Evolutionary conservation across 2,888 invertebrate genomes (phyloP).

Genomic region (Melanostoma scalare): DNA sequence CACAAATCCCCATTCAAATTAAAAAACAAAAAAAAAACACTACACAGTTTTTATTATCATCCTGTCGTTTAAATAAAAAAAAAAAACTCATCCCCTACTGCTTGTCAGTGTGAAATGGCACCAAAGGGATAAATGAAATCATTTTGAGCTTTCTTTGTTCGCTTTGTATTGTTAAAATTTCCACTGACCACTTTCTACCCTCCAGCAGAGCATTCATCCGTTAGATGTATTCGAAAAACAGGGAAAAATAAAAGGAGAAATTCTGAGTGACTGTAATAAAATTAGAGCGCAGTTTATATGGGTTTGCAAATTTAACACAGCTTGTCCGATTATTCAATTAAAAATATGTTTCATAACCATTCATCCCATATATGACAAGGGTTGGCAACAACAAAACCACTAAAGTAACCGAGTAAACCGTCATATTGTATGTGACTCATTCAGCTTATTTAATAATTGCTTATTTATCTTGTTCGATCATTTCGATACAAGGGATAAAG

Average conservation of each 20-base stretch:
- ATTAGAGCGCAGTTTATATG: slow-evolving; percentile 46
- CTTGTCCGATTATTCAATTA: slow-evolving; percentile 66
- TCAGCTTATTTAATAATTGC: no score
- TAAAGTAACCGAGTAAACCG: slow-evolving; percentile 47
- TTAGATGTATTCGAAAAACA: slow-evolving; percentile 52
- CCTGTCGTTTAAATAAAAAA: slow-evolving; percentile 40
- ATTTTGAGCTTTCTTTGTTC: slow-evolving; percentile 68
- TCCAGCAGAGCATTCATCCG: slow-evolving; percentile 57
- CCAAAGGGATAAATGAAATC: slow-evolving; percentile 72
- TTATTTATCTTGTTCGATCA: no score
- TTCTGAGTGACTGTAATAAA: slow-evolving; percentile 59
- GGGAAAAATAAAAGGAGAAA: slow-evolving; percentile 32
- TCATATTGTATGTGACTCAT: slow-evolving; percentile 6
- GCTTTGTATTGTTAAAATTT: slow-evolving; percentile 67
- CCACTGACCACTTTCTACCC: slow-evolving; percentile 68
- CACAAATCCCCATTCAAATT: slow-evolving; percentile 64
- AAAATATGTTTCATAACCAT: slow-evolving; percentile 68
- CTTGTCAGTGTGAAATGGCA: slow-evolving; percentile 62
- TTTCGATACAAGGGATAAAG: no score
- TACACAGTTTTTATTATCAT: slow-evolving; percentile 53
- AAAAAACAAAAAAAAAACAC: slow-evolving; percentile 43
- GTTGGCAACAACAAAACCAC: slow-evolving; percentile 48
- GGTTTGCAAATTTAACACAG: slow-evolving; percentile 59
- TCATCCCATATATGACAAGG: slow-evolving; percentile 46
- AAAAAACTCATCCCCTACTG: slow-evolving; percentile 37